Evolutionary conservation across 2,888 invertebrate genomes (phyloP).

Genomic region (Pheosia gnoma): DNA sequence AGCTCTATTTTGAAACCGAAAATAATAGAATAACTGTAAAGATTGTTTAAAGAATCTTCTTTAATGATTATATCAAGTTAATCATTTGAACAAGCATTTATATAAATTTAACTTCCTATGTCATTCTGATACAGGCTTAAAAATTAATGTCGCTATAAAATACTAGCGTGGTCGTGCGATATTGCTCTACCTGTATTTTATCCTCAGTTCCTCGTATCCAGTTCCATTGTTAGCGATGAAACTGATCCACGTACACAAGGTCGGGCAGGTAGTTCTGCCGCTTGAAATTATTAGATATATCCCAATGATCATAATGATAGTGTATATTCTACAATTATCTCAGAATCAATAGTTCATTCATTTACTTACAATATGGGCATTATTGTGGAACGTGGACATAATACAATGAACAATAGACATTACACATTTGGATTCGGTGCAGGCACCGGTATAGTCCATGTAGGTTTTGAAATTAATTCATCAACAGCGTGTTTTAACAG

Average conservation of each 20-base stretch:
- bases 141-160: constrained; percentile 38
- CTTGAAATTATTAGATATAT: constrained; percentile 30
- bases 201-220: constrained; percentile 45
- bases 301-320: constrained; percentile 2
- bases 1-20: too few species aligned
- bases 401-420: constrained; percentile 43
- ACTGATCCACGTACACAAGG: constrained; percentile 58
- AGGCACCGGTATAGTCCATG: constrained; percentile 22
- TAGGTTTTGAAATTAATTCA: constrained; percentile 42
- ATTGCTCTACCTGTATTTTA: constrained; percentile 35
- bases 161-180: constrained; percentile 34
- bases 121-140: constrained; percentile 21
- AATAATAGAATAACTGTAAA: too few species aligned
- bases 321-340: constrained; percentile 8
- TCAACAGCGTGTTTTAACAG: constrained; percentile 12
- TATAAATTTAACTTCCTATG: constrained; percentile 4
- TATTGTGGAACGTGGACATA: constrained; percentile 23
- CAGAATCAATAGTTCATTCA: constrained; percentile 26
- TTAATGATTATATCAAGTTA: too few species aligned
- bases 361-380: constrained; percentile 23
- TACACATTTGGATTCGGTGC: constrained; percentile 32
- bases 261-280: constrained; percentile 54
- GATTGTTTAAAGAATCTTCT: too few species aligned
- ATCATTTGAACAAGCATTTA: too few species aligned
- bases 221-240: constrained; percentile 61